Evolutionary conservation across 35 echinoderm and acorn worm genomes (phyloP).

Genomic region (Nesometra sesokonis): DNA sequence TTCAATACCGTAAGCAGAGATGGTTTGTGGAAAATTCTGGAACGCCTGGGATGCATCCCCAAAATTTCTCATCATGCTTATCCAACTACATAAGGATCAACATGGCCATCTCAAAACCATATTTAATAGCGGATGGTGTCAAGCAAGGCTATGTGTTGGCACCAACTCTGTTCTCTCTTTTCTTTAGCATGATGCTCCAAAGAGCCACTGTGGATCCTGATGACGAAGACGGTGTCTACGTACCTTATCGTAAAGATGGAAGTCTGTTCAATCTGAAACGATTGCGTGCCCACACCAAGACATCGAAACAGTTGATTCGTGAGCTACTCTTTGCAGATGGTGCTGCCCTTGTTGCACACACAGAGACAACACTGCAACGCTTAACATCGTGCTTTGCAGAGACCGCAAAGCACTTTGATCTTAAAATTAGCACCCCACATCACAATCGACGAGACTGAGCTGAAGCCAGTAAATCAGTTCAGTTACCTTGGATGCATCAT

Average conservation of each 20-base stretch:
- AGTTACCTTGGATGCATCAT: slow-evolving; percentile 19
- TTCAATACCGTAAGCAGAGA: not conserved
- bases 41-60: not conserved
- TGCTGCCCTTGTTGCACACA: no score
- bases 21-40: not conserved
- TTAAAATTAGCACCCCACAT: no score
- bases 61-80: not conserved
- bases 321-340: no score
- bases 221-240: no score
- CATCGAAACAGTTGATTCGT: no score
- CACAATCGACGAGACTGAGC: not conserved
- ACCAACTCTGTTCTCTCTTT: no score
- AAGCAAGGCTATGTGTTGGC: not conserved
- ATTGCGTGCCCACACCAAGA: no score
- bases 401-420: no score
- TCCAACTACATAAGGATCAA: not conserved
- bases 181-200: not conserved
- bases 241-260: not conserved
- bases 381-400: no score
- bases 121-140: not conserved
- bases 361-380: not conserved
- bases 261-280: no score
- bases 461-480: slow-evolving; percentile 16
- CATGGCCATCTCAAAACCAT: not conserved
- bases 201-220: not conserved